A percentile compares a stretch with the other conserved stretches of the same genome.
These are phyloP conservation scores for Reticulitermes speratus DNA, from an alignment of 1,140 invertebrate genomes.

Conservation along the genomic window DNA sequence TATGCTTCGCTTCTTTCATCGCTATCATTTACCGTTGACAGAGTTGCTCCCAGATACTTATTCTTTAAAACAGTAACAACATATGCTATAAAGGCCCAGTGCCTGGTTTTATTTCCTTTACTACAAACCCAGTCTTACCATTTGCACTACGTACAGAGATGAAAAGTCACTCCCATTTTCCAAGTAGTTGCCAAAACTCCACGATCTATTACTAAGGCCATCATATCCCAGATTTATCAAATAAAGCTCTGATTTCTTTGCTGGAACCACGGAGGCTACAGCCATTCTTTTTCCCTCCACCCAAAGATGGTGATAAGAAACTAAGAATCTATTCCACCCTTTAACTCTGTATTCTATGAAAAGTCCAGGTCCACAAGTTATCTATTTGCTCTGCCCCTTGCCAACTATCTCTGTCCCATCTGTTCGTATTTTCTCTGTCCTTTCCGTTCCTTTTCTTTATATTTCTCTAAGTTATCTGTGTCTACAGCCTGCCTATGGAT, in stretches of 20 bases:
- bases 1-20: too few relatives aligned
- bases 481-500: not conserved
- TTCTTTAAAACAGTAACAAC: too few relatives aligned
- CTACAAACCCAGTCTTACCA: too few relatives aligned
- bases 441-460: not conserved
- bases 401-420: not conserved
- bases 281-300: not conserved
- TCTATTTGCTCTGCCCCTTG: not conserved
- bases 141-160: too few relatives aligned
- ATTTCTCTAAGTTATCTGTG: not conserved
- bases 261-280: not conserved
- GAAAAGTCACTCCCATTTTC: too few relatives aligned
- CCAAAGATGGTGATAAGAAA: not conserved
- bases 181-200: not conserved
- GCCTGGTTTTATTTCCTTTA: too few relatives aligned
- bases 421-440: not conserved
- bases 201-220: not conserved
- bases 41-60: too few relatives aligned
- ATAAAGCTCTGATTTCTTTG: not conserved
- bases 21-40: too few relatives aligned
- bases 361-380: not conserved
- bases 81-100: too few relatives aligned
- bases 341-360: not conserved
- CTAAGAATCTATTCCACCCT: not conserved
- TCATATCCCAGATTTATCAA: not conserved